A percentile compares a stretch with the other conserved stretches of the same genome.
These are phyloP conservation scores for Horisme vitalbata DNA, from an alignment of 2,888 invertebrate species.

Conservation along the genomic window DNA sequence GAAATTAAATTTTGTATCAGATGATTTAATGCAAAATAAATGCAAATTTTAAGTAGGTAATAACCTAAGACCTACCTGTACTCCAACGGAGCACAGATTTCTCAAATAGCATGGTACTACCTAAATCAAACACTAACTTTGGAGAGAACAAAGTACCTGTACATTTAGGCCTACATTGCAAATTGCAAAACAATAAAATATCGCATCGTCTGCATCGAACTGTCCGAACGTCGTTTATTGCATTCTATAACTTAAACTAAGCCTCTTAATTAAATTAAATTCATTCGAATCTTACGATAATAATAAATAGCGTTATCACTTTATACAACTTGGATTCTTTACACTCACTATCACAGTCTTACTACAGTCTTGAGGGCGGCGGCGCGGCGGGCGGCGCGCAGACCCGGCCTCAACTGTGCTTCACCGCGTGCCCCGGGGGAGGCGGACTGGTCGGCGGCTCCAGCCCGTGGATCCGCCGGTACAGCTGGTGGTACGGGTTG, in stretches of 20 bases:
- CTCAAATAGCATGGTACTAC: background rate
- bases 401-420: conserved; percentile 75
- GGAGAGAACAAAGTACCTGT: background rate
- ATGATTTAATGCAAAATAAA: too few species aligned
- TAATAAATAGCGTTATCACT: conserved; percentile 77
- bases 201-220: conserved; percentile 8
- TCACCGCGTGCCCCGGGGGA: conserved; percentile 68
- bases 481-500: conserved; percentile 68
- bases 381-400: too few species aligned
- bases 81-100: background rate
- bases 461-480: conserved; percentile 73
- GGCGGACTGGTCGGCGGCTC: conserved; percentile 60
- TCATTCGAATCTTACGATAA: conserved; percentile 70
- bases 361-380: conserved; percentile 35
- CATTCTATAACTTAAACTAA: conserved; percentile 67
- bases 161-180: conserved; percentile 18
- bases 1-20: too few species aligned
- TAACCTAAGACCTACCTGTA: too few species aligned
- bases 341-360: conserved; percentile 73
- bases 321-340: conserved; percentile 59
- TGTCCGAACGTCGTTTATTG: conserved; percentile 61
- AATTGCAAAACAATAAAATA: conserved; percentile 11
- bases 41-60: too few species aligned
- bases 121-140: too few species aligned
- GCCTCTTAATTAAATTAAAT: conserved; percentile 66